Base-by-base conservation (phyloP, 1,140 invertebrate genomes). In the Drosophila lacteicornis region DNA sequence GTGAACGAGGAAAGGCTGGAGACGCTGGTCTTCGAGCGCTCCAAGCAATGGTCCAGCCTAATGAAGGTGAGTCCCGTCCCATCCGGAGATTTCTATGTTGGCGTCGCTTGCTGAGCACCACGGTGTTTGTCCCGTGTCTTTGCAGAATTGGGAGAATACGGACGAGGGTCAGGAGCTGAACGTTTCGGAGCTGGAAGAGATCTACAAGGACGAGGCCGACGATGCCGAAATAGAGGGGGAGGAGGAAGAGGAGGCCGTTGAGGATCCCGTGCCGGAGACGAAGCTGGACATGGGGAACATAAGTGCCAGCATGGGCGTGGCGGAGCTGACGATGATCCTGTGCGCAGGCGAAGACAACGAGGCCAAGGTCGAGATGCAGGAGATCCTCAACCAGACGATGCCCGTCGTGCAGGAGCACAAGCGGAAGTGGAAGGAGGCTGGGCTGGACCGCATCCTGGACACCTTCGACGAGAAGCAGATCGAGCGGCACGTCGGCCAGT, bases 401-500 rank as follows among this genome's bases (percentile, higher is more conserved):
- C 91, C 91, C 11, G 66, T 92, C 5, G 66, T 92, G 0, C 60
- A 88, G 63, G 87, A 81, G 36, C 91, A 92, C 53, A 73, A 75
- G 38, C 87, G 91, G 38, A 91, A 90, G 36, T 83, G 81, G 82
- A 79, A 80, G 22, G 81, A 74, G 38, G 75, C 91, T 6, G 91
- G 91, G 0, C 33, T 92, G 7, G 83, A 92, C 33, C 73, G 75
- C 9, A 79, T 92, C 27, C 55, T 92, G 0, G 76, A 86, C 42
- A 92, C 91, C 11, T 92, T 92, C 38, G 91, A 92, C 66, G 62
- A 60, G 5, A 55, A 84, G 30, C 80, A 92, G 53, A 92, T 92
- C 8, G 84, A 92, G 30, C 53, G 71, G 15, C 79, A 91, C 47
- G 87, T 92, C 12, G 91, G 91, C 9, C 57, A 56, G 3, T 92